Evolutionary conservation across 2,888 invertebrate genomes (phyloP).

Genomic region (Platycnemis pennipes): DNA sequence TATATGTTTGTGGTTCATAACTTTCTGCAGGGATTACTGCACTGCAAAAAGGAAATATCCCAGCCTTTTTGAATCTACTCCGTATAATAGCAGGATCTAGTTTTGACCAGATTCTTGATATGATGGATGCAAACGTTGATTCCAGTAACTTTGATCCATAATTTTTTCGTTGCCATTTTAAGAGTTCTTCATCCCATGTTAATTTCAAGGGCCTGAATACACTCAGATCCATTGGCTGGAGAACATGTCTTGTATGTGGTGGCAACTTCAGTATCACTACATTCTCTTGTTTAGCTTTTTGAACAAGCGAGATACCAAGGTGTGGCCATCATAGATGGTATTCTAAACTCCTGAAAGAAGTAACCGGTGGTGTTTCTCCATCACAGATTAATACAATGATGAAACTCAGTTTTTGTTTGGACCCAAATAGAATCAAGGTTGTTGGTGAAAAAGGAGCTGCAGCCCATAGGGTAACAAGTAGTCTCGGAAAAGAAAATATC

Average conservation of each 20-base stretch:
- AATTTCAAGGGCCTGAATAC: conserved; percentile 74
- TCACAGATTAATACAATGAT: background rate
- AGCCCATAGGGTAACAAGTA: conserved; percentile 73
- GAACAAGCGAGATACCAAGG: conserved; percentile 73
- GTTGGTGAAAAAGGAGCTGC: conserved; percentile 70
- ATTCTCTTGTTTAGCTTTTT: conserved; percentile 70
- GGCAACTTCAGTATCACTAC: conserved; percentile 75
- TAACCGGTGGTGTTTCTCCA: background rate
- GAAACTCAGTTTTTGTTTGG: background rate
- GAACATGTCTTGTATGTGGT: conserved; percentile 73
- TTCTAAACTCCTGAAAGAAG: conserved; percentile 72
- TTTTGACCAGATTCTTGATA: conserved; percentile 73
- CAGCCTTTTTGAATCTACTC: conserved; percentile 74
- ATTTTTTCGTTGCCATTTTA: conserved; percentile 74
- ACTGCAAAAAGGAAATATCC: conserved; percentile 70
- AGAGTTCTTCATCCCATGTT: conserved; percentile 73
- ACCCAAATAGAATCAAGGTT: conserved; percentile 72
- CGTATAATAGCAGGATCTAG: conserved; percentile 72
- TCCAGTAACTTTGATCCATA: conserved; percentile 72
- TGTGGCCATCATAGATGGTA: conserved; percentile 76
- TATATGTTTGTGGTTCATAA: conserved; percentile 24
- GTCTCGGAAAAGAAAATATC: conserved; percentile 75
- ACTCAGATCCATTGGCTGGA: conserved; percentile 72
- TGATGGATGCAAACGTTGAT: conserved; percentile 73
- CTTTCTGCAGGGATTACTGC: background rate